A percentile compares a stretch with the other conserved stretches of the same genome.
Conservation (phyloP, 1,140 invertebrate genomes). For the Argopecten irradians region DNA sequence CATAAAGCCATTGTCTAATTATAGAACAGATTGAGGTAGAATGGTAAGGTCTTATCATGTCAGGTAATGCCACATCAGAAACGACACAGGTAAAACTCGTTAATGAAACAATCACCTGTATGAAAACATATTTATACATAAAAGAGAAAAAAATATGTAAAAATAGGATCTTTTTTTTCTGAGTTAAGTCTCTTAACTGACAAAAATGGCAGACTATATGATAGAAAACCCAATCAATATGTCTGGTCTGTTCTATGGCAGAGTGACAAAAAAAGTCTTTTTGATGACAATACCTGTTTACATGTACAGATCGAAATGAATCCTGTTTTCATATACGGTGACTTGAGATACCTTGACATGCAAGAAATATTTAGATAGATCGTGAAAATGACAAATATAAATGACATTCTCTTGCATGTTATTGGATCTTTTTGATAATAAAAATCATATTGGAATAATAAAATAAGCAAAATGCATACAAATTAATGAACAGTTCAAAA, state of each 20-base stretch:
- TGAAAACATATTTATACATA: not conserved
- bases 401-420: not conserved
- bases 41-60: not conserved
- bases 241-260: not conserved
- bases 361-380: not conserved
- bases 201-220: not conserved
- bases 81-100: not conserved
- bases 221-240: not conserved
- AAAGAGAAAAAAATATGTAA: not conserved
- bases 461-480: not conserved
- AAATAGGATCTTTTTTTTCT: not conserved
- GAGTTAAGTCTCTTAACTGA: not conserved
- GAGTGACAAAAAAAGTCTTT: not conserved
- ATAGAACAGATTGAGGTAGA: not conserved
- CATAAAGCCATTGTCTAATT: not conserved
- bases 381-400: not conserved
- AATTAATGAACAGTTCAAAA: no score
- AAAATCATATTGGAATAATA: not conserved
- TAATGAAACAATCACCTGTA: not conserved
- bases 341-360: not conserved
- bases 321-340: not conserved
- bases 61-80: not conserved
- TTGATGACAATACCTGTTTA: conserved; percentile 2
- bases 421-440: not conserved
- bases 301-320: not conserved